Evolutionary conservation across 2,113 vertebrate genomes (phyloP).

Genomic region (Corapipo altera): DNA sequence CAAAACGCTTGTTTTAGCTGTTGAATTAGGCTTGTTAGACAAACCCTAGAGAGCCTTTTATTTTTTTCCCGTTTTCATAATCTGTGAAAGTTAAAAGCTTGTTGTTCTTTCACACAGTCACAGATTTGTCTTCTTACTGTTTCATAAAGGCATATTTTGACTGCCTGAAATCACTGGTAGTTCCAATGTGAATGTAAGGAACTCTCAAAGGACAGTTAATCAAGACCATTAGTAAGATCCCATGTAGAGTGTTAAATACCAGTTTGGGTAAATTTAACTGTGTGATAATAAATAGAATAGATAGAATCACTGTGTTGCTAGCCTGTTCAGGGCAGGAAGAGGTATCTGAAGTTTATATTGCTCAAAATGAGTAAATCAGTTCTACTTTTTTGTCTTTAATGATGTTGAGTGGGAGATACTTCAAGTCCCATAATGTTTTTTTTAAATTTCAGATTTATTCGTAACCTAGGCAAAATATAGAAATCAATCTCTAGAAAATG

Average conservation of each 20-base stretch:
- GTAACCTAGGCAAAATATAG: neutral
- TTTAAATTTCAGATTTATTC: neutral
- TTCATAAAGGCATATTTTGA: neutral
- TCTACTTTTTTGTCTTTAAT: neutral
- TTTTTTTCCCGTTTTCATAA: neutral
- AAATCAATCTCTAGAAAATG: neutral
- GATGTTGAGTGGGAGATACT: neutral
- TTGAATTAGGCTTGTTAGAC: constrained; percentile 32
- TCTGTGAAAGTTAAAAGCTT: neutral
- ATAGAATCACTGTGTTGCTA: neutral
- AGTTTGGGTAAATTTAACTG: neutral
- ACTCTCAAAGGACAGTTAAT: neutral
- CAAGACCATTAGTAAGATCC: neutral
- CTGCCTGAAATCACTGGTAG: neutral
- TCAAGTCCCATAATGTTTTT: neutral
- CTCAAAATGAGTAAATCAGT: neutral
- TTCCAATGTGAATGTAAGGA: neutral
- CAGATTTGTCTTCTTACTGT: neutral
- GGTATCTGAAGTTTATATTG: neutral
- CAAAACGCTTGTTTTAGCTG: neutral
- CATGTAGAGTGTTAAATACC: neutral
- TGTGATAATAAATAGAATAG: neutral
- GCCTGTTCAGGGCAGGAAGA: neutral
- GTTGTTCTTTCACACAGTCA: neutral
- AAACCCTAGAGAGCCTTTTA: neutral